Base-by-base conservation (phyloP, 2,888 invertebrate species). In the Auanema freiburgensis region DNA sequence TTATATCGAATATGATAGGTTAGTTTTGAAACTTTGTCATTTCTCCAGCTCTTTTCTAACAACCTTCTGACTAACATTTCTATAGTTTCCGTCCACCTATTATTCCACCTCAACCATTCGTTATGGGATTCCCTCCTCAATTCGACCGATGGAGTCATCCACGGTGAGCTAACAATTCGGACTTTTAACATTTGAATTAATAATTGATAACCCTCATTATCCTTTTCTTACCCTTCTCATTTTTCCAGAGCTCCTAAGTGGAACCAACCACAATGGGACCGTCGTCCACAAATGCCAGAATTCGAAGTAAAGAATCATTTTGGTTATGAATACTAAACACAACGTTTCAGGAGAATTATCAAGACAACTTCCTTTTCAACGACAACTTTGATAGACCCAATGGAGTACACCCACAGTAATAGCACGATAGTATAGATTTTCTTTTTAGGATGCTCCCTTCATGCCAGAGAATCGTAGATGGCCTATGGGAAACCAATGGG, bases 1-100 rank as follows among this genome's bases (percentile, higher is more conserved):
- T 25, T 63, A 59, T 25, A 57, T 63, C 12, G 55, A 62, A 43
- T 57, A 51, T 40, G 60, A 60, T 40, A 54, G 21, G 63, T 63
- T 12, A 21, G 57, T 57, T 43, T 43, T n/a, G 2, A 18, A 54
- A 52, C 16, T 51, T 55, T 25, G n/a, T 56, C 5, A 55, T 52
- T 10, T 50, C 8, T 50, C 21, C 11, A 52, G 16, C 5, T 10
- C 5, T 16, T 52, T 14, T 18, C 14, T 10, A 18, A n/a, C 21
- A 23, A 23, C 24, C 40, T 53, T 55, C 56, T 55, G 2, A 16
- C 23, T 16, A 24, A 21, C 16, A n/a, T n/a, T 57, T 43, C 42
- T 58, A 18, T 42, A 42, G 23, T 52, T 40, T 33, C 18, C 12
- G 23, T 14, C 58, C 58, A 12, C 58, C 49, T 16, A 44, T 53